phyloP scores from a whole-genome alignment of 1,140 invertebrate genomes.

The Holotrichia oblita region DNA sequence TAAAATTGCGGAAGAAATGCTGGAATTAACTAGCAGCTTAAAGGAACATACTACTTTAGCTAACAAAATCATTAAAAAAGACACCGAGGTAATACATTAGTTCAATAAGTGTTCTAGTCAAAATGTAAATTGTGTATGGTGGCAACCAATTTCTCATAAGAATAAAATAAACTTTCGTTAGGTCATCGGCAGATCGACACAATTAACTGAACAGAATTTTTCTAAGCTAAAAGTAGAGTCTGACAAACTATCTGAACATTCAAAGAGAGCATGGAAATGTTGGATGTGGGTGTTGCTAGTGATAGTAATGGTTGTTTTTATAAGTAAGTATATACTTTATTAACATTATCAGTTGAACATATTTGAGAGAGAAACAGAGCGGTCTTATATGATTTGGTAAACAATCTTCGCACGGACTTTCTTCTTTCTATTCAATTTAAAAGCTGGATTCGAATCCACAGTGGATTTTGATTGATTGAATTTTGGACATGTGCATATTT shows the following conservation, averaged over 20 bases:
- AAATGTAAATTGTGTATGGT: too few species aligned
- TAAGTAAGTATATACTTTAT: constrained; percentile 81
- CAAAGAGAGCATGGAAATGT: constrained; percentile 87
- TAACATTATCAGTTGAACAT: too few species aligned
- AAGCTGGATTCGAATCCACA: too few species aligned
- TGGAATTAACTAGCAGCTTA: constrained; percentile 83
- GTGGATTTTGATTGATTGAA: too few species aligned
- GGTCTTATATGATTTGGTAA: too few species aligned
- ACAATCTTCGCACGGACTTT: too few species aligned
- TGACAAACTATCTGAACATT: constrained; percentile 84
- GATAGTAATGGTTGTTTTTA: constrained; percentile 85
- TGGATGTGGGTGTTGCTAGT: constrained; percentile 92
- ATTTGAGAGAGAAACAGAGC: too few species aligned
- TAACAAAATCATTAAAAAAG: constrained; percentile 85
- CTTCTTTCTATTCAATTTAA: too few species aligned
- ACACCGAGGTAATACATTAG: constrained; percentile 69
- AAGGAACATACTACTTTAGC: constrained; percentile 90
- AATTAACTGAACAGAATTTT: constrained; percentile 82
- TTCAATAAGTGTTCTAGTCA: constrained; percentile 10
- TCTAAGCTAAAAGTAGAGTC: constrained; percentile 81
- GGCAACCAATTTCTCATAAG: too few species aligned
- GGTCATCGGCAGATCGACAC: constrained; percentile 78
- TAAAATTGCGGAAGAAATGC: constrained; percentile 92
- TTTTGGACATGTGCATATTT: too few species aligned
- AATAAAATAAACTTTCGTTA: too few species aligned